Percentiles rank a stretch among this genome's conserved stretches.
Evolutionary conservation across 1,140 invertebrate species (phyloP).

Genomic region (Drosophila melanica): DNA sequence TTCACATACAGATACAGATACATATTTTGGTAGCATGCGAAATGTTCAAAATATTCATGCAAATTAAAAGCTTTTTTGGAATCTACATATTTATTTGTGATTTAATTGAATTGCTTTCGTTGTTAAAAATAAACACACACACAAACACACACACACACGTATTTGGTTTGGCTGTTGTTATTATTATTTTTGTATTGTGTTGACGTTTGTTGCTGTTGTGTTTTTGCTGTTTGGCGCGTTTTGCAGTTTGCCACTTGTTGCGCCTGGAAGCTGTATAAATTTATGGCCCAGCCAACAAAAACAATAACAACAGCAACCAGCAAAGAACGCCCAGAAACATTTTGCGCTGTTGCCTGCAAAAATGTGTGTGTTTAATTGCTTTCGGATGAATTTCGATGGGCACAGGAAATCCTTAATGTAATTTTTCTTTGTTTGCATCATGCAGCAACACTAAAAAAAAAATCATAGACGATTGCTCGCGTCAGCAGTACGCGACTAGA

Average conservation of each 20-base stretch:
- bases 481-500: too few relatives aligned
- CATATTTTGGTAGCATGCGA: conserved; percentile 26
- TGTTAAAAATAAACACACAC: conserved; percentile 74
- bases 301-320: conserved; percentile 47
- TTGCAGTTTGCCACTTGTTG: conserved; percentile 48
- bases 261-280: conserved; percentile 46
- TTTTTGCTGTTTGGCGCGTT: conserved; percentile 41
- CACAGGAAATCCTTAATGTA: conserved; percentile 77
- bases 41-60: conserved; percentile 35
- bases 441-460: not conserved
- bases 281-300: conserved; percentile 44
- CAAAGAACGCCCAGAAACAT: conserved; percentile 10
- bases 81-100: conserved; percentile 78
- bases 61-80: conserved; percentile 69
- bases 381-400: conserved; percentile 66
- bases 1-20: conserved; percentile 12
- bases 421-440: conserved; percentile 46
- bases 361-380: conserved; percentile 63
- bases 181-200: conserved; percentile 22
- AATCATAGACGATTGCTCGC: not conserved
- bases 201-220: conserved; percentile 43
- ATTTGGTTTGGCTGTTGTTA: conserved; percentile 32
- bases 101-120: conserved; percentile 76
- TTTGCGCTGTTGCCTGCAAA: not conserved
- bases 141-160: not conserved